A percentile compares a stretch with the other conserved stretches of the same genome.
Conservation (phyloP, 2,888 invertebrate genomes). For the Agonopterix arenella region DNA sequence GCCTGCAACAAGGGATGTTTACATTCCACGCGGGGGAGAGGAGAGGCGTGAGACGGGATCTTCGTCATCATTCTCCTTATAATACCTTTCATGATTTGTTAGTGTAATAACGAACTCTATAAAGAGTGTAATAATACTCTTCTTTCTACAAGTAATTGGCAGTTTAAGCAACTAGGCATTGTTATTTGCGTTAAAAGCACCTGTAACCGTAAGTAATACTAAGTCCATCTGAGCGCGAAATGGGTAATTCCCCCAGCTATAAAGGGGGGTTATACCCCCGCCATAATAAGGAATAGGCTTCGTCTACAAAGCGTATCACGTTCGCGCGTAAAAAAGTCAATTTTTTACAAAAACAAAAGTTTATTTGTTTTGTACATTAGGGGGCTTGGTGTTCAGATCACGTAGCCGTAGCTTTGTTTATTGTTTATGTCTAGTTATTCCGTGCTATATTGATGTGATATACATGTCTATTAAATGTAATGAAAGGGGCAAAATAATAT, state of each 20-base stretch:
- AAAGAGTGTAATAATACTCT: too few species aligned
- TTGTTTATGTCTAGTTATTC: background rate
- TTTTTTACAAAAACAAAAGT: slow-evolving; percentile 23
- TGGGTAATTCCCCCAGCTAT: slow-evolving; percentile 47
- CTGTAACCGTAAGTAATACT: slow-evolving; percentile 32
- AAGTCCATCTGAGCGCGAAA: slow-evolving; percentile 39
- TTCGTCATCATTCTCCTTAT: too few species aligned
- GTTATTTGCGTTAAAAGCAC: slow-evolving; percentile 26
- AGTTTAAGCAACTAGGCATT: slow-evolving; percentile 6
- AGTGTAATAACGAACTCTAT: too few species aligned
- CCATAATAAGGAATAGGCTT: slow-evolving; percentile 25
- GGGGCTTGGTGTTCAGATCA: slow-evolving; percentile 25
- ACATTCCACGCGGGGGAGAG: too few species aligned
- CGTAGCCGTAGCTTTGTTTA: slow-evolving; percentile 19
- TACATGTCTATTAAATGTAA: too few species aligned
- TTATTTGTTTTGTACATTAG: slow-evolving; percentile 17
- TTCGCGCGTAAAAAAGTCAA: slow-evolving; percentile 29
- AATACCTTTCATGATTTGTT: too few species aligned
- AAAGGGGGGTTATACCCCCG: slow-evolving; percentile 49
- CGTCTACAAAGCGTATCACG: slow-evolving; percentile 23
- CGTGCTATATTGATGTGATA: too few species aligned
- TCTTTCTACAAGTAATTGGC: background rate
- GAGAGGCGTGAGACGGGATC: too few species aligned
- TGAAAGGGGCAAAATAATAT: too few species aligned
- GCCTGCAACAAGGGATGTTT: too few species aligned